Evolutionary conservation across 2,888 invertebrate genomes (phyloP).

Genomic region (Meandrusa payeni): DNA sequence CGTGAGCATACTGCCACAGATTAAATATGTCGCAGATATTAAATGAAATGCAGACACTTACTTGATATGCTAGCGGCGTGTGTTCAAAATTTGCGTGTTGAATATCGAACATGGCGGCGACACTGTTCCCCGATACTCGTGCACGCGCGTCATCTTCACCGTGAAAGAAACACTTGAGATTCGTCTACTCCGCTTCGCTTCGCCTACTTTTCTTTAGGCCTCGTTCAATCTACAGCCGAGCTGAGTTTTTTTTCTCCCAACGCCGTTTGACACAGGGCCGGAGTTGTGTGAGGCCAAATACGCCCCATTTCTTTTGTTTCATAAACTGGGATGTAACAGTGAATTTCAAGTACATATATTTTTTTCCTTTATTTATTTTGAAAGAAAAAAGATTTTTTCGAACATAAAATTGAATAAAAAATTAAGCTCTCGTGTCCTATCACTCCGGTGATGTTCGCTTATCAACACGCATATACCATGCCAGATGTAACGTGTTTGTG

Average conservation of each 20-base stretch:
- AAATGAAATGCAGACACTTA: slow-evolving; percentile 18
- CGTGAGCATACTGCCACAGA: too few relatives aligned
- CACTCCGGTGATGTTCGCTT: too few relatives aligned
- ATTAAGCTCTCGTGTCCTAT: too few relatives aligned
- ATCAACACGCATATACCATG: too few relatives aligned
- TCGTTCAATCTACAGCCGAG: slow-evolving; percentile 28
- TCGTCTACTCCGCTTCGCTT: slow-evolving; percentile 60
- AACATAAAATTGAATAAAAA: too few relatives aligned
- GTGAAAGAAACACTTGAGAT: slow-evolving; percentile 68
- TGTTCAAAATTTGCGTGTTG: slow-evolving; percentile 19
- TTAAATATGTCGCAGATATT: slow-evolving; percentile 2
- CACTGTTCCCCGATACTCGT: slow-evolving; percentile 45
- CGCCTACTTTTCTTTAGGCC: slow-evolving; percentile 50
- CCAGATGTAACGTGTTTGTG: too few relatives aligned
- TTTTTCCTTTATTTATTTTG: too few relatives aligned
- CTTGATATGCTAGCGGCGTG: slow-evolving; percentile 16
- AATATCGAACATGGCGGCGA: slow-evolving; percentile 30
- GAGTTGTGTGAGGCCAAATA: neutral
- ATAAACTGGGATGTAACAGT: neutral
- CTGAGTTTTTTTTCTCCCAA: slow-evolving; percentile 12
- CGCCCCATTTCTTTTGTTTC: neutral
- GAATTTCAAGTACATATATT: too few relatives aligned
- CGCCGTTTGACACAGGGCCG: slow-evolving; percentile 4
- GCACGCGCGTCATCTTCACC: slow-evolving; percentile 66
- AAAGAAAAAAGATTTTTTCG: too few relatives aligned